These are phyloP conservation scores for Huso huso DNA, from an alignment of 2,797 vertebrate genomes.

Conservation along the genomic window DNA sequence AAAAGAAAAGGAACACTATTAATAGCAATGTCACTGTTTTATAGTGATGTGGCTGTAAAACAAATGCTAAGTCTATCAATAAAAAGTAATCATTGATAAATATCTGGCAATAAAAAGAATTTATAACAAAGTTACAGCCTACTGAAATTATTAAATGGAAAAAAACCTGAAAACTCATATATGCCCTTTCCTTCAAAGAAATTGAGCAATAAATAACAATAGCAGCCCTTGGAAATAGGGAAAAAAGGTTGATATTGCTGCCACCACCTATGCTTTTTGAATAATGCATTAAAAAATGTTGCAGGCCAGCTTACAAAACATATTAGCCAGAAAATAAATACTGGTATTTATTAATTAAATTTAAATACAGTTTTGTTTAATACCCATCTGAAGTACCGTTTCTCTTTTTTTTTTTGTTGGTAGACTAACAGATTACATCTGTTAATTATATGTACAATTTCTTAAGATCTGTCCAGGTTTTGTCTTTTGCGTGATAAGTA, in stretches of 20 bases:
- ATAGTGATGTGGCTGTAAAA: neutral
- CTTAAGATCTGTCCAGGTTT: no score
- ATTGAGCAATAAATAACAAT: neutral
- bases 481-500: no score
- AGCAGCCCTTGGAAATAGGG: neutral
- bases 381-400: no score
- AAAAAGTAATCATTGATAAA: neutral
- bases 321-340: no score
- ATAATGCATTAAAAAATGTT: neutral
- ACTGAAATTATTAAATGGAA: neutral
- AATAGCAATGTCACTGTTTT: neutral
- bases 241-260: neutral
- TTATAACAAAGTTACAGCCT: neutral
- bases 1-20: neutral
- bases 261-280: constrained; percentile 4
- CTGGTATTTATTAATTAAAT: no score
- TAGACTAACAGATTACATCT: no score
- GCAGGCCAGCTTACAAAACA: neutral
- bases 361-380: no score
- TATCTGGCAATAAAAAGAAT: neutral
- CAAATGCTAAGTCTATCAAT: neutral
- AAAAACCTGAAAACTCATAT: neutral
- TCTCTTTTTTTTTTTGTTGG: no score
- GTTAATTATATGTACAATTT: no score
- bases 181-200: neutral